These are phyloP conservation scores for Neodon shergylaensis DNA, from an alignment of 2,113 vertebrate species.

Conservation along the genomic window DNA sequence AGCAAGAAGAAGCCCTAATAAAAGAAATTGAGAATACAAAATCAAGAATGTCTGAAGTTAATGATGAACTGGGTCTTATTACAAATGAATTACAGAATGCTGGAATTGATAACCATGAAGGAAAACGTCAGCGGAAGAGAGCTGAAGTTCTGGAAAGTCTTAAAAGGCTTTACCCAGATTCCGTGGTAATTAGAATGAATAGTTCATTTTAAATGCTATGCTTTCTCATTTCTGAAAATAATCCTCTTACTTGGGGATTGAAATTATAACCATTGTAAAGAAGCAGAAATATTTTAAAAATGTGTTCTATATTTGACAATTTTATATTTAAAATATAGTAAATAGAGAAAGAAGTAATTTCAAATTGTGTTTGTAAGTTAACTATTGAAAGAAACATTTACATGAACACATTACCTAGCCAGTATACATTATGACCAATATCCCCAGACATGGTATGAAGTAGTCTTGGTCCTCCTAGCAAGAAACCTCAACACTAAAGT, in stretches of 20 bases:
- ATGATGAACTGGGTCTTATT: constrained; percentile 88
- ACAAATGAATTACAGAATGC: constrained; percentile 90
- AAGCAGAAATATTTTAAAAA: constrained; percentile 52
- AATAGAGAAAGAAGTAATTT: constrained; percentile 1
- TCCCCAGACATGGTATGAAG: background rate
- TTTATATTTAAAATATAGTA: constrained; percentile 53
- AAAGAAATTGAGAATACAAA: constrained; percentile 85
- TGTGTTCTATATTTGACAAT: constrained; percentile 9
- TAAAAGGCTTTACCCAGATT: constrained; percentile 89
- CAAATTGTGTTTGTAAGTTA: background rate
- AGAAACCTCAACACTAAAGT: background rate
- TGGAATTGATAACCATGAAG: constrained; percentile 91
- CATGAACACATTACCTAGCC: background rate
- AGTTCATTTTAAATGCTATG: background rate
- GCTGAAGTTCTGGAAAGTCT: constrained; percentile 92
- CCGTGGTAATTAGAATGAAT: constrained; percentile 88
- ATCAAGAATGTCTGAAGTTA: constrained; percentile 87
- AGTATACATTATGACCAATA: background rate
- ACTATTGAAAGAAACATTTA: background rate
- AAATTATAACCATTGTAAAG: background rate
- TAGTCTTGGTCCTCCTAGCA: background rate
- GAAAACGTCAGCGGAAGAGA: constrained; percentile 88
- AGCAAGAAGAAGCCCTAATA: constrained; percentile 86
- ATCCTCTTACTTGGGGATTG: constrained; percentile 18
- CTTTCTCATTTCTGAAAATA: background rate